These are phyloP conservation scores for Drosophila pachea DNA, from an alignment of 1,140 invertebrate genomes.

Conservation along the genomic window DNA sequence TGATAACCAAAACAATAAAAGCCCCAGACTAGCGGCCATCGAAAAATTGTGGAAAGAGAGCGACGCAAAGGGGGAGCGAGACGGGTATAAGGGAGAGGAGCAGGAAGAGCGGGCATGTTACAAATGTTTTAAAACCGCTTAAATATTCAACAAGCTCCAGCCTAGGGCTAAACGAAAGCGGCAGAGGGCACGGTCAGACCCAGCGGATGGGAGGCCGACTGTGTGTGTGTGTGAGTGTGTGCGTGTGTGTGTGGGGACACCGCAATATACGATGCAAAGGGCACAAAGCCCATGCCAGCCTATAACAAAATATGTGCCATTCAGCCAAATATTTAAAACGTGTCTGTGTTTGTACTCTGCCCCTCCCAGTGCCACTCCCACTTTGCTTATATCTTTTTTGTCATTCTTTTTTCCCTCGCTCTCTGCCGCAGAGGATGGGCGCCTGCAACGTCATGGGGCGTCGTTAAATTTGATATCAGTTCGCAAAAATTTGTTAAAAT, in stretches of 20 bases:
- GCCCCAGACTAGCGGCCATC: slow-evolving; percentile 35
- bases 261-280: slow-evolving; percentile 38
- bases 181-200: not conserved
- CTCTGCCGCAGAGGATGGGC: slow-evolving; percentile 3
- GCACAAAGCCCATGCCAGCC: slow-evolving; percentile 59
- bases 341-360: slow-evolving; percentile 18
- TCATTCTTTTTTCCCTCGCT: slow-evolving; percentile 3
- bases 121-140: slow-evolving; percentile 72
- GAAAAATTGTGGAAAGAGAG: slow-evolving; percentile 1
- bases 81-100: not conserved
- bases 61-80: not conserved
- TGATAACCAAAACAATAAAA: slow-evolving; percentile 77
- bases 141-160: slow-evolving; percentile 71
- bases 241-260: slow-evolving; percentile 3
- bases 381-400: not conserved
- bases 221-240: not conserved
- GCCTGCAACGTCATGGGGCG: slow-evolving; percentile 32
- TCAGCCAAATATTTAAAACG: slow-evolving; percentile 42
- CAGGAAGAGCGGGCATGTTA: slow-evolving; percentile 26
- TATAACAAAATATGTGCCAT: slow-evolving; percentile 67
- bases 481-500: slow-evolving; percentile 70
- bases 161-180: slow-evolving; percentile 14
- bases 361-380: no score
- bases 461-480: slow-evolving; percentile 73
- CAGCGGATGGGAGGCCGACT: not conserved